Evolutionary conservation across 2,888 invertebrate species (phyloP).

Genomic region (Spilarctia lutea): DNA sequence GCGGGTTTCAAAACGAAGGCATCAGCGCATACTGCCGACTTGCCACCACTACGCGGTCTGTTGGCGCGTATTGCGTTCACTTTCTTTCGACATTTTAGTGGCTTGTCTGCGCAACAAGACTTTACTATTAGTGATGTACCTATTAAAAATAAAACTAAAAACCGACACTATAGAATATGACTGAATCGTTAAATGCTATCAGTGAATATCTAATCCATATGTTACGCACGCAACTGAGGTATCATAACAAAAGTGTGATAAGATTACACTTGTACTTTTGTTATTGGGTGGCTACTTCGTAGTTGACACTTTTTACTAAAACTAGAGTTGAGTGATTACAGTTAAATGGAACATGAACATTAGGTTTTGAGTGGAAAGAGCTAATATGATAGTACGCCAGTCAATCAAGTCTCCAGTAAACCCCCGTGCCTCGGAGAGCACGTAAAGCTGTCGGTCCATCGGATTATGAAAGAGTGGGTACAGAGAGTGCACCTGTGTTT

Average conservation of each 20-base stretch:
- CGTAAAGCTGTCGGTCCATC: no score
- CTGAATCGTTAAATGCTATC: constrained; percentile 19
- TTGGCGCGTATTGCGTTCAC: constrained; percentile 72
- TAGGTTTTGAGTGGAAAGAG: no score
- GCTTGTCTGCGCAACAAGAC: constrained; percentile 69
- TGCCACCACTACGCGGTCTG: constrained; percentile 38
- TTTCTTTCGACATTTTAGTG: constrained; percentile 82
- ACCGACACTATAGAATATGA: not conserved
- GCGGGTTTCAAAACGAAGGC: constrained; percentile 55
- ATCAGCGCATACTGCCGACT: constrained; percentile 59
- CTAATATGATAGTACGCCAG: no score
- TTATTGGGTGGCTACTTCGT: not conserved
- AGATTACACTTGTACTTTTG: constrained; percentile 30
- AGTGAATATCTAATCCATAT: constrained; percentile 12
- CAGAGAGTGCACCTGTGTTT: no score
- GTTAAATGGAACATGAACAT: no score
- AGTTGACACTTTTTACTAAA: not conserved
- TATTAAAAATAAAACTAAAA: not conserved
- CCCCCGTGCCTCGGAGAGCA: no score
- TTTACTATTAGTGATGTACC: constrained; percentile 47
- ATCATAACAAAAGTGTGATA: constrained; percentile 28
- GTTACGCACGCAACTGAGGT: constrained; percentile 3
- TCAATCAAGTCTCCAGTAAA: no score
- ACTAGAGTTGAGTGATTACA: not conserved
- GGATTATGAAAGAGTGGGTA: no score